A percentile compares a stretch with the other conserved stretches of the same genome.
Evolutionary conservation across 2,888 invertebrate species (phyloP).

Genomic region (Dynastes hyllus): DNA sequence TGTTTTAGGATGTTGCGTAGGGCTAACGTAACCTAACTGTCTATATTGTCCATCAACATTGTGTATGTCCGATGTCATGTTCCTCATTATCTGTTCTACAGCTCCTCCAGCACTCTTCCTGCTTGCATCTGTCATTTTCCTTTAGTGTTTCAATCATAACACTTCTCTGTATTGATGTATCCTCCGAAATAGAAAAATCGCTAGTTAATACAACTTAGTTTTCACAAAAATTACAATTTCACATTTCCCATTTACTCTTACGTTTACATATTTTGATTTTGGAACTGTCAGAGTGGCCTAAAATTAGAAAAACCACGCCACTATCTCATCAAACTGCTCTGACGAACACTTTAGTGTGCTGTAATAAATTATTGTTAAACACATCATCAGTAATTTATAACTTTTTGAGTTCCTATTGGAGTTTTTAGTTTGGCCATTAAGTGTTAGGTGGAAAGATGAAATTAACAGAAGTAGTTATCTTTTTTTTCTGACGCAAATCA

Average conservation of each 20-base stretch:
- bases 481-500: too few species aligned
- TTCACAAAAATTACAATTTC: neutral
- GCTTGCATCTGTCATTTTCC: conserved; percentile 66
- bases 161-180: neutral
- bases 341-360: too few species aligned
- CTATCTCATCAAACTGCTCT: neutral
- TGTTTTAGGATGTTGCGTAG: conserved; percentile 63
- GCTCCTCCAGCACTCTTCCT: conserved; percentile 65
- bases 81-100: conserved; percentile 76
- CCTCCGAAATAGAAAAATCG: neutral
- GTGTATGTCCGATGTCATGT: conserved; percentile 76
- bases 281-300: conserved; percentile 44
- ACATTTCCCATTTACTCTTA: conserved; percentile 22
- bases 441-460: too few species aligned
- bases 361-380: too few species aligned
- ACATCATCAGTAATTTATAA: too few species aligned
- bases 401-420: too few species aligned
- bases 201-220: neutral
- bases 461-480: too few species aligned
- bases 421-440: too few species aligned
- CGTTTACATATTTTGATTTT: conserved; percentile 35
- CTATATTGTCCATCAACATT: conserved; percentile 75
- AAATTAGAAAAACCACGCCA: conserved; percentile 44
- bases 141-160: conserved; percentile 28
- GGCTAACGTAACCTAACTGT: conserved; percentile 72